These are phyloP conservation scores for Camarhynchus parvulus DNA, from an alignment of 2,113 vertebrate species.

Conservation along the genomic window DNA sequence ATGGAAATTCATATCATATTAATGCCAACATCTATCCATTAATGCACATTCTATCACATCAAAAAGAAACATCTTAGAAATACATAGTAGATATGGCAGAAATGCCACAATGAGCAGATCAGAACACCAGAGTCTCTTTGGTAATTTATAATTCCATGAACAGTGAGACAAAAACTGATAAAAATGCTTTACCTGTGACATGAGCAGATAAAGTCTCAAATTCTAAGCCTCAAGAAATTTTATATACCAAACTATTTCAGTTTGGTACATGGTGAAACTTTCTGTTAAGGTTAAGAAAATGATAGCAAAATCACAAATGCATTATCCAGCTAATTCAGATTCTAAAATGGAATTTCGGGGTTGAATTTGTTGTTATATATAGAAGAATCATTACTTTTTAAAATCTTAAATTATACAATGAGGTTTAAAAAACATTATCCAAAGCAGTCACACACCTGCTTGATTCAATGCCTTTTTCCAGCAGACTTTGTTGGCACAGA, in stretches of 20 bases:
- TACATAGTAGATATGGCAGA: neutral
- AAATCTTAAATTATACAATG: neutral
- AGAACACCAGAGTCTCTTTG: neutral
- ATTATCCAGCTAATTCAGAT: neutral
- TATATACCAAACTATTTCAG: neutral
- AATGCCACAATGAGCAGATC: neutral
- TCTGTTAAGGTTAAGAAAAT: neutral
- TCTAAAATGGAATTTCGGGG: neutral
- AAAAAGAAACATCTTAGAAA: neutral
- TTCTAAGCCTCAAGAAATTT: neutral
- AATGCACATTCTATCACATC: neutral
- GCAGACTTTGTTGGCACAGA: neutral
- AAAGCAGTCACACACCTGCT: slow-evolving; percentile 31
- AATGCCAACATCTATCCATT: neutral
- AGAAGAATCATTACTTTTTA: neutral
- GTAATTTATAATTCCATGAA: neutral
- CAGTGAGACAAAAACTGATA: neutral
- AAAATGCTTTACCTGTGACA: neutral
- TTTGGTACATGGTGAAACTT: neutral
- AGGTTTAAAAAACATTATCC: neutral
- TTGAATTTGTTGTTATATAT: neutral
- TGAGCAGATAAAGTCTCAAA: neutral
- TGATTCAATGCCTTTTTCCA: neutral
- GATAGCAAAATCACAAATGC: neutral
- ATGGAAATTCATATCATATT: neutral